Conservation (phyloP, 2,797 vertebrate genomes). For the Podargus strigoides region DNA sequence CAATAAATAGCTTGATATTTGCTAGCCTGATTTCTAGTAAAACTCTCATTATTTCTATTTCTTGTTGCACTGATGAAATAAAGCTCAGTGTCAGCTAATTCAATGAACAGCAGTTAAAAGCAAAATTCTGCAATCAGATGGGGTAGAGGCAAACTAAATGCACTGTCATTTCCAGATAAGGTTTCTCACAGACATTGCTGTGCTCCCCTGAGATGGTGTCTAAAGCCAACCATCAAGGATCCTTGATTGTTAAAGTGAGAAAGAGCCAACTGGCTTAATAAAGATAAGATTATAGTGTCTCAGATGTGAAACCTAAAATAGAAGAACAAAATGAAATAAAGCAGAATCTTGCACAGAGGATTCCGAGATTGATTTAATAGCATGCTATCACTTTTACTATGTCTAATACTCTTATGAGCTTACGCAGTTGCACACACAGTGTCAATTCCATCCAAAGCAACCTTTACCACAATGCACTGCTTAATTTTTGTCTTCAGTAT, state of each 20-base stretch:
- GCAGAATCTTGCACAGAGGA: background rate
- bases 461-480: background rate
- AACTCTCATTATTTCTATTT: background rate
- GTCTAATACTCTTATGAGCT: background rate
- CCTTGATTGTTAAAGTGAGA: constrained; percentile 21
- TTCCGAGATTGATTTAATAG: constrained; percentile 1
- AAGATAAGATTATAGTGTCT: constrained; percentile 44
- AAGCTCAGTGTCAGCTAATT: background rate
- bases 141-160: constrained; percentile 21
- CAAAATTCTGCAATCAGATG: constrained; percentile 11
- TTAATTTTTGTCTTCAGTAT: background rate
- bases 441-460: background rate
- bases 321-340: constrained; percentile 46
- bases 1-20: background rate
- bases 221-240: constrained; percentile 22
- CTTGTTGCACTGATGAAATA: background rate
- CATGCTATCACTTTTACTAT: background rate
- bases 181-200: constrained; percentile 16
- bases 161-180: constrained; percentile 54
- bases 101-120: background rate
- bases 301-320: constrained; percentile 36
- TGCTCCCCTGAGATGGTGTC: background rate
- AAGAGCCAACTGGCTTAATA: constrained; percentile 43
- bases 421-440: background rate
- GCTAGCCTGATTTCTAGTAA: background rate